Evolutionary conservation across 2,888 invertebrate genomes (phyloP), one percentile per base, ranked within the genome.

Genomic region (Drosophila imparisetae): DNA sequence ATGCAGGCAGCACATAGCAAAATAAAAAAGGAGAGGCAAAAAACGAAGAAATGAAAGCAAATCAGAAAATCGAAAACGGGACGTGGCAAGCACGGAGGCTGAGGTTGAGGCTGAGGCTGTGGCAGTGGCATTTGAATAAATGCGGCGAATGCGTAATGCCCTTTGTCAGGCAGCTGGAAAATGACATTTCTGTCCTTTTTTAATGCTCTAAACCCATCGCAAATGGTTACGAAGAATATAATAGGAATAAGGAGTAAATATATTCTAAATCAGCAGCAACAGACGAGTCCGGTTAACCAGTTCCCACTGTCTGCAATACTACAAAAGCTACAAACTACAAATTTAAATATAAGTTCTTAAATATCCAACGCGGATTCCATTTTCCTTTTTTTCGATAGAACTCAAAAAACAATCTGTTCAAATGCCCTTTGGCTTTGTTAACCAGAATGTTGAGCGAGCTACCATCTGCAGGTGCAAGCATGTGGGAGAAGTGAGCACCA

Each of bases 121-220:
- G 24, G n/a, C 57, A 62, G 62, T 68, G 61, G 58, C 63, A 64
- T 21, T 64, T 61, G 60, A 55, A 42, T 48, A 29, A 13, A 72
- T 34, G 72, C 40, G 64, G 67, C 76, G 78, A 68, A 78, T 77
- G 59, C 65, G 76, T 72, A 78, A 78, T 78, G 21, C 48, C 54
- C 40, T 42, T 40, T 72, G 11, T 32, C 45, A 42, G 38, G n/a
- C 36, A 38, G 36, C 50, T 29, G 40, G 50, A 18, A 63, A 63
- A 29, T 29, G 50, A 29, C 36, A 49, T 62, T 50, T 48, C 34
- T 15, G 24, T 45, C 4, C 24, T 24, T 42, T 2, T 11, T 11
- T 11, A 11, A 21, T 21, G 6, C 21, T 42, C 4, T 24, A 45
- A 45, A 0, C 15, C 45, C 45, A 24, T 45, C 24, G 45, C 15